Evolutionary conservation across 2,113 vertebrate species (phyloP), one percentile per base, ranked within the genome.

Genomic region (Gopherus evgoodei): DNA sequence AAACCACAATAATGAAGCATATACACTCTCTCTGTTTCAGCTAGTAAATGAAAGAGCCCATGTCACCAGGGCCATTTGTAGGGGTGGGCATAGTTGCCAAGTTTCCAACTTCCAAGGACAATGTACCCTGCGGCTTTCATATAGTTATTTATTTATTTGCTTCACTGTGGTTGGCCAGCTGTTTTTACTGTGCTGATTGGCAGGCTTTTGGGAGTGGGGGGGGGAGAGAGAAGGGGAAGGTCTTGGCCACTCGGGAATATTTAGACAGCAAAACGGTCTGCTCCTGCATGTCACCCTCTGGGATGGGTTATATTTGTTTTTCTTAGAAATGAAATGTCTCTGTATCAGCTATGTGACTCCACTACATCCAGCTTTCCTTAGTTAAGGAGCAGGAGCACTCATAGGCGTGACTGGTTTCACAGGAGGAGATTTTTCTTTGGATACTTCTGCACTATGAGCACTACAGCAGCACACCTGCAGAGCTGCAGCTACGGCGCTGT

Each of bases 51-150:
- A 47, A 87, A 86, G 13, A 53, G 19, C 16, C 38, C 21, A 21
- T 0, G 0, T 21, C 65, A 72, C n/a, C 8, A 72, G 35, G 65
- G 65, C n/a, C 65, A 72, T 8, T 69, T 72, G 17, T 72, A 38
- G 19, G 14, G n/a, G 65, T 22, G 19, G 9, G 8, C 65, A 38
- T n/a, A n/a, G 65, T 72, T 38, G 65, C 65, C 65, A 22, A 22
- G 17, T 2, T 69, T n/a, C 65, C 65, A 69, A 21, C 16, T 72
- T 38, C n/a, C n/a, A 38, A 21, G 65, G 8, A 9, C n/a, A 72
- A 35, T 62, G 29, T 13, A 31, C 62, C 31, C 14, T 72, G 8
- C 10, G n/a, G 65, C 16, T 72, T 72, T 21, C 17, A n/a, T 69
- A 8, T 72, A 6, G 3, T 59, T 59, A 72, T 35, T 38, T 69